phyloP scores from a whole-genome alignment of 2,888 invertebrate genomes.

The Eumerus sabulonum region DNA sequence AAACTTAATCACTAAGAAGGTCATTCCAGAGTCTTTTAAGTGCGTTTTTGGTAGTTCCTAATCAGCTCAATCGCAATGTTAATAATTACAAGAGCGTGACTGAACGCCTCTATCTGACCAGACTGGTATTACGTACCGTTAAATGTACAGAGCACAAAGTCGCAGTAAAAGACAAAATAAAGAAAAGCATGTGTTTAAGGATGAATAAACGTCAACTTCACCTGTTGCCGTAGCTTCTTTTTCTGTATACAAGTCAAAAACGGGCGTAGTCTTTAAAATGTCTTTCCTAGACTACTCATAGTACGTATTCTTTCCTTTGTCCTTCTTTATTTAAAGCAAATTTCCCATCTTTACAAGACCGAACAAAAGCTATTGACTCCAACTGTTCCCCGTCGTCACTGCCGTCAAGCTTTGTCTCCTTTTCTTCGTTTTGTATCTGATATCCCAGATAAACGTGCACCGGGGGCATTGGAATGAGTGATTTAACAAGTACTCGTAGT shows the following conservation, averaged over 20 bases:
- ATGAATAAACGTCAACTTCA: slow-evolving; percentile 8
- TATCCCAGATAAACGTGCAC: slow-evolving; percentile 56
- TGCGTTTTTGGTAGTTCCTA: too few relatives aligned
- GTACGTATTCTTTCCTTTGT: not conserved
- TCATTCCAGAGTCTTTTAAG: too few relatives aligned
- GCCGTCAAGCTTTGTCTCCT: not conserved
- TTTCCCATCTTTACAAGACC: slow-evolving; percentile 21
- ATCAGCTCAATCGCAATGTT: too few relatives aligned
- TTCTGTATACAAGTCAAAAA: slow-evolving; percentile 32
- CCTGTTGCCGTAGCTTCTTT: slow-evolving; percentile 46
- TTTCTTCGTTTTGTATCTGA: not conserved
- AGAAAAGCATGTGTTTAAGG: not conserved
- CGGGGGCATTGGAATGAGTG: slow-evolving; percentile 57
- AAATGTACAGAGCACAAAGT: too few relatives aligned
- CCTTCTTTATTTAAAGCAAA: slow-evolving; percentile 33
- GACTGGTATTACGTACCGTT: too few relatives aligned
- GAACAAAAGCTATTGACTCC: slow-evolving; percentile 20
- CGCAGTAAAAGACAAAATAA: too few relatives aligned
- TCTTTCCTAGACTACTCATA: slow-evolving; percentile 22
- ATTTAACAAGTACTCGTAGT: slow-evolving; percentile 26
- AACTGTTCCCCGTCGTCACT: not conserved
- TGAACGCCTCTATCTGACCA: too few relatives aligned
- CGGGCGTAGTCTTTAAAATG: slow-evolving; percentile 24
- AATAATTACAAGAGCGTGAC: too few relatives aligned
- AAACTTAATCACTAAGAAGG: too few relatives aligned